A percentile compares a stretch with the other conserved stretches of the same genome.
Conservation (phyloP, 2,797 vertebrate genomes). For the Pampus argenteus region DNA sequence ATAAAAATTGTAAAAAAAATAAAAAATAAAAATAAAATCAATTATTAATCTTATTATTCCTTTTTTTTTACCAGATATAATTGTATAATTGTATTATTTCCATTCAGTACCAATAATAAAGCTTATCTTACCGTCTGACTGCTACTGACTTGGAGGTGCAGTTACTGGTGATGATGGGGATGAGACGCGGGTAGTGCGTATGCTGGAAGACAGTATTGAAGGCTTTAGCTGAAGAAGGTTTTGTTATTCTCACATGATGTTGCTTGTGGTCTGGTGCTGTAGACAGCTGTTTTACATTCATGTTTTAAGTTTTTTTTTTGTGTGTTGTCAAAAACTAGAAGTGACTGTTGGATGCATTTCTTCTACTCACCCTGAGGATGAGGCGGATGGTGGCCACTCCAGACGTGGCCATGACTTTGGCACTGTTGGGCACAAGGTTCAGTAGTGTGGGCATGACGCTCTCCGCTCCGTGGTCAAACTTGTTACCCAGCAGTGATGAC, state of each 20-base stretch:
- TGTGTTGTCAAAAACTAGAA: no score
- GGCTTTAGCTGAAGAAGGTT: no score
- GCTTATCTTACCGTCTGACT: slow-evolving; percentile 90
- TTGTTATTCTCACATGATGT: background rate
- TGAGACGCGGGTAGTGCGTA: slow-evolving; percentile 95
- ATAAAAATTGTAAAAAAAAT: no score
- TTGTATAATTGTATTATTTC: background rate
- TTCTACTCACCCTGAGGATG: slow-evolving; percentile 91
- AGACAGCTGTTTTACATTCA: background rate
- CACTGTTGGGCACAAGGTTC: slow-evolving; percentile 98
- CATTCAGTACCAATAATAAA: background rate
- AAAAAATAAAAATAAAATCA: background rate
- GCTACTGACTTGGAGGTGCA: slow-evolving; percentile 97
- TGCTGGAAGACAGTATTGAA: slow-evolving; percentile 89
- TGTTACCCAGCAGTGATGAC: slow-evolving; percentile 93
- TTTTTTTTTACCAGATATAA: background rate
- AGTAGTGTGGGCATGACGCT: slow-evolving; percentile 97
- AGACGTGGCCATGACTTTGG: slow-evolving; percentile 99
- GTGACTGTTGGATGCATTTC: no score
- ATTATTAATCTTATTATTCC: no score
- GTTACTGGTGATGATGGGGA: slow-evolving; percentile 98
- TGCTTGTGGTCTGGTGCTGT: background rate
- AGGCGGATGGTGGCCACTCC: slow-evolving; percentile 94
- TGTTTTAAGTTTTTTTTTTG: no score
- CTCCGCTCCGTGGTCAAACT: slow-evolving; percentile 98